Evolutionary conservation across 2,113 vertebrate species (phyloP).

Genomic region (Rana temporaria): DNA sequence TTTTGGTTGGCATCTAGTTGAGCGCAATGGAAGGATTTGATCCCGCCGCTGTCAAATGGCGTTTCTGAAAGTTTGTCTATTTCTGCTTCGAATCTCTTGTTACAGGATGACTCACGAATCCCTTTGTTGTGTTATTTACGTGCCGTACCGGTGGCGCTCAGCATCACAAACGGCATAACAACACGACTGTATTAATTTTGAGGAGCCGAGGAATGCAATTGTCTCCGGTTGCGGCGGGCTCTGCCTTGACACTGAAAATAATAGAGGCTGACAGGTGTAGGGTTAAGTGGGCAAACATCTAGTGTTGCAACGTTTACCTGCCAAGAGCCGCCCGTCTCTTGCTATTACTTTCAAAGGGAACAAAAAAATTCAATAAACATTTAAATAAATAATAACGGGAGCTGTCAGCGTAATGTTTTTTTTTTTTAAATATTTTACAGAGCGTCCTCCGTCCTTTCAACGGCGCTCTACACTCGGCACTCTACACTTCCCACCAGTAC

Average conservation of each 20-base stretch:
- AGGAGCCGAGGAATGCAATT: slow-evolving; percentile 58
- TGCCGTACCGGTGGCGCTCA: slow-evolving; percentile 41
- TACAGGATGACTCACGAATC: no score
- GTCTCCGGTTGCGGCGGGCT: slow-evolving; percentile 60
- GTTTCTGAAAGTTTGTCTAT: no score
- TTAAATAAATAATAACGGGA: slow-evolving; percentile 70
- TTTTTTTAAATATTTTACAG: slow-evolving; percentile 68
- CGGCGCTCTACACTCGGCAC: slow-evolving; percentile 62
- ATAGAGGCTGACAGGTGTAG: slow-evolving; percentile 65
- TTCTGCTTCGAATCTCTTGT: no score
- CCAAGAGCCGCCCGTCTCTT: slow-evolving; percentile 61
- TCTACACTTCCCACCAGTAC: slow-evolving; percentile 57
- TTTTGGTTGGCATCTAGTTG: no score
- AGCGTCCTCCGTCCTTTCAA: slow-evolving; percentile 61
- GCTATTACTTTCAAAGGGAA: slow-evolving; percentile 70
- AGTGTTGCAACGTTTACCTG: slow-evolving; percentile 64
- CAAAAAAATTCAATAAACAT: slow-evolving; percentile 65
- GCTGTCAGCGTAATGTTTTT: slow-evolving; percentile 63
- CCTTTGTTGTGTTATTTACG: slow-evolving; percentile 61
- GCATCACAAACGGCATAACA: slow-evolving; percentile 61
- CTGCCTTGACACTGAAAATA: slow-evolving; percentile 64
- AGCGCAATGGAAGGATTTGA: no score
- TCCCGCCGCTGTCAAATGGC: no score
- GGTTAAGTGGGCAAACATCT: slow-evolving; percentile 68
- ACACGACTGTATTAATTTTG: slow-evolving; percentile 63